phyloP scores from a whole-genome alignment of 2,888 invertebrate species.

The Drepanosiphum platanoidis region DNA sequence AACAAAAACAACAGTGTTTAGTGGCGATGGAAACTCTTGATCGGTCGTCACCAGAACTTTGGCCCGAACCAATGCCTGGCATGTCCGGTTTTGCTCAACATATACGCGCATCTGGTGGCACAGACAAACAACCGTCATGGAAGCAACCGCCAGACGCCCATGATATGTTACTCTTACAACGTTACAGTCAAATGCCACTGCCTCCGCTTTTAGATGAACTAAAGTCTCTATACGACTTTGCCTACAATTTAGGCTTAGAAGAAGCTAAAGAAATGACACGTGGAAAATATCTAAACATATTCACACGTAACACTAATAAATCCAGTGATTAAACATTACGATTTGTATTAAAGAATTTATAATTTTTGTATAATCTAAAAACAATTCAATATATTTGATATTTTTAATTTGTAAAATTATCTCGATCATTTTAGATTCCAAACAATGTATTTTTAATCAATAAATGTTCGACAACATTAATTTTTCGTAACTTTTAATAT shows the following conservation, averaged over 20 bases:
- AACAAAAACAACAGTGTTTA: constrained; percentile 75
- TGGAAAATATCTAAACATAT: constrained; percentile 90
- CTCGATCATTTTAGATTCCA: neutral
- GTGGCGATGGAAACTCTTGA: constrained; percentile 88
- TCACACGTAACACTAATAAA: constrained; percentile 50
- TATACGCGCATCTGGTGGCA: constrained; percentile 59
- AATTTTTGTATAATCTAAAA: neutral
- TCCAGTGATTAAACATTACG: constrained; percentile 44
- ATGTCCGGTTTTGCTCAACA: constrained; percentile 71
- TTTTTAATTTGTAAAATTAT: constrained; percentile 17
- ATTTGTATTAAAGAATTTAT: too few species aligned
- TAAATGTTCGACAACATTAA: neutral
- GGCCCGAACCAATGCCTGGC: constrained; percentile 96
- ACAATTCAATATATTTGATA: neutral
- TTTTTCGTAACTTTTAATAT: neutral
- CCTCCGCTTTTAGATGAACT: constrained; percentile 84
- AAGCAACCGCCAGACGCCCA: constrained; percentile 63
- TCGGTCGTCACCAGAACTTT: constrained; percentile 93
- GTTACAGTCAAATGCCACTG: constrained; percentile 58
- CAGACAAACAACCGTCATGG: constrained; percentile 63
- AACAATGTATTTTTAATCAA: constrained; percentile 6
- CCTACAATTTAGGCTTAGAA: constrained; percentile 92
- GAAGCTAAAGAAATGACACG: constrained; percentile 97
- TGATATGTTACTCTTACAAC: constrained; percentile 60
- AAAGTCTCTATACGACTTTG: constrained; percentile 90